Conservation (phyloP, 2,113 vertebrate species). For the Alligator mississippiensis region DNA sequence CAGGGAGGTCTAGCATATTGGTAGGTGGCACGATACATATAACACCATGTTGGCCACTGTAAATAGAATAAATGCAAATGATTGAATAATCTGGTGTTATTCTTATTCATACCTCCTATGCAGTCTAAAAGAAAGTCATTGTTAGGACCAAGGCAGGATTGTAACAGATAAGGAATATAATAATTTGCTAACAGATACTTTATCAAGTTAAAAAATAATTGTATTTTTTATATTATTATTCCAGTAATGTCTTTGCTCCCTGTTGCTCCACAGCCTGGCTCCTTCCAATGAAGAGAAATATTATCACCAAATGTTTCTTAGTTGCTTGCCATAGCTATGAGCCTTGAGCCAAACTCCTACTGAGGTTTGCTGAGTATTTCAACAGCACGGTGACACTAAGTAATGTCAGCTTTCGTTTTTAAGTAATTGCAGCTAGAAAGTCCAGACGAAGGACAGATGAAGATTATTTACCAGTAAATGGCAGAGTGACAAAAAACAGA, state of each 20-base stretch:
- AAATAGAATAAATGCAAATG: not conserved
- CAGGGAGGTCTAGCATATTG: not conserved
- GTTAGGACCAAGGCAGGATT: not conserved
- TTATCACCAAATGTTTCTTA: not conserved
- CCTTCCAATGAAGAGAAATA: slow-evolving; percentile 58
- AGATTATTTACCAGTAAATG: not conserved
- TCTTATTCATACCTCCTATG: not conserved
- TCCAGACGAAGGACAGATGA: not conserved
- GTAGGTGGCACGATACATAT: not conserved
- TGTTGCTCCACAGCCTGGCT: slow-evolving; percentile 30
- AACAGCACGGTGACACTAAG: not conserved
- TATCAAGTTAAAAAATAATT: slow-evolving; percentile 14
- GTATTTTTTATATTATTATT: not conserved
- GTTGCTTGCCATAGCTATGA: slow-evolving; percentile 22
- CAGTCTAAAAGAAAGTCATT: not conserved
- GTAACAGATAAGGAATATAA: slow-evolving; percentile 12
- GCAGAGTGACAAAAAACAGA: fast-evolving
- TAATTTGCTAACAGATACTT: slow-evolving; percentile 19
- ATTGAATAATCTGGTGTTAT: not conserved
- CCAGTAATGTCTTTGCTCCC: slow-evolving; percentile 34
- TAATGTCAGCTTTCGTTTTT: not conserved
- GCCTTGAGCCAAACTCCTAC: not conserved
- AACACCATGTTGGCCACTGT: not conserved
- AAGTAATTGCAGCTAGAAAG: not conserved
- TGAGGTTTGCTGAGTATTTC: not conserved